Evolutionary conservation across 1,140 invertebrate species (phyloP).

Genomic region (Lethrus apterus): DNA sequence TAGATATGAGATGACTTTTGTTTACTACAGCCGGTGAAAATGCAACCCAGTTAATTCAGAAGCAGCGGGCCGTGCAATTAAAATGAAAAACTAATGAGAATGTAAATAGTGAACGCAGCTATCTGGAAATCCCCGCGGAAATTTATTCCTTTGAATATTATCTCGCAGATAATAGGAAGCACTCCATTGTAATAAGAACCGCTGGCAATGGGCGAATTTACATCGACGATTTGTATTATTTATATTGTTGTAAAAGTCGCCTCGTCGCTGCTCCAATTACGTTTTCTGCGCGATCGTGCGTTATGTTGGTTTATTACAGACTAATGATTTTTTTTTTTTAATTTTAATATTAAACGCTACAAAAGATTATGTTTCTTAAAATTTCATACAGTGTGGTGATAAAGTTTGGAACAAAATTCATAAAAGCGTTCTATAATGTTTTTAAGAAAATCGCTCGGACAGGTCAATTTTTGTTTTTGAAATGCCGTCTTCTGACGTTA

Average conservation of each 20-base stretch:
- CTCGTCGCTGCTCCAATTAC: neutral
- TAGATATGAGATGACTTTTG: no score
- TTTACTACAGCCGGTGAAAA: no score
- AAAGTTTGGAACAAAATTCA: no score
- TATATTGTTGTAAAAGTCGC: neutral
- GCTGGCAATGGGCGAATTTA: neutral
- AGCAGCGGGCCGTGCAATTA: constrained; percentile 5
- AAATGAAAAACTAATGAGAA: constrained; percentile 8
- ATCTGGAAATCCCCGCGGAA: neutral
- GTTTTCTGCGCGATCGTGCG: neutral
- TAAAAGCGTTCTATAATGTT: no score
- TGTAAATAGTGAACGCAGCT: constrained; percentile 2
- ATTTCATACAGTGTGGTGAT: no score
- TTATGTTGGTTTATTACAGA: neutral
- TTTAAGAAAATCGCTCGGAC: no score
- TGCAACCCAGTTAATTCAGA: constrained; percentile 3
- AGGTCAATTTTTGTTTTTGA: no score
- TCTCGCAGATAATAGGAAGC: constrained; percentile 8
- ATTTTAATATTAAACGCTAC: no score
- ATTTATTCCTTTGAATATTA: constrained; percentile 7
- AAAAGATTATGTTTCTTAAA: no score
- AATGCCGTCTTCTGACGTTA: no score
- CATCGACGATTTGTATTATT: neutral
- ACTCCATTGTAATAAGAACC: constrained; percentile 3
- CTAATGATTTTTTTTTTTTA: constrained; percentile 7